These are phyloP conservation scores for Motacilla alba DNA, from an alignment of 2,113 vertebrate species.

Conservation along the genomic window DNA sequence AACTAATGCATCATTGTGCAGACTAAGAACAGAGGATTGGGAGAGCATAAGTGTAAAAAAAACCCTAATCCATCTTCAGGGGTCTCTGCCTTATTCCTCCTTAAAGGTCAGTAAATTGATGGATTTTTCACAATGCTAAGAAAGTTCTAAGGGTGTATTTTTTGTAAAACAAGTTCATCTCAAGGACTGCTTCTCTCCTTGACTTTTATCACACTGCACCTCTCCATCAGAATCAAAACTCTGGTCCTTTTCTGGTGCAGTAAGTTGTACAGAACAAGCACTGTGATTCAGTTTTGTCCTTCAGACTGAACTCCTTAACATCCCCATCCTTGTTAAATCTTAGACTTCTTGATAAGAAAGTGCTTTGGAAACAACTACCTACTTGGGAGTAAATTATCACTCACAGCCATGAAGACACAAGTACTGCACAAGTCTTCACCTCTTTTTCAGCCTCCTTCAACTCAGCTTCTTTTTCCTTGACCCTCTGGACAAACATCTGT, in stretches of 20 bases:
- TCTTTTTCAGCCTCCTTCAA: conserved; percentile 99
- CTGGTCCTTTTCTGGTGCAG: background rate
- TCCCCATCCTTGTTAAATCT: background rate
- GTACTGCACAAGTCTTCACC: conserved; percentile 70
- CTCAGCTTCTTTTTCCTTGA: conserved; percentile 97
- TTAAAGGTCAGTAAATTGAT: background rate
- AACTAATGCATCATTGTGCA: background rate
- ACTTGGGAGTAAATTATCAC: background rate
- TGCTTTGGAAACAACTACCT: background rate
- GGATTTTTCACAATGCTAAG: background rate
- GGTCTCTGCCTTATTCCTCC: background rate
- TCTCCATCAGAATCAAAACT: background rate
- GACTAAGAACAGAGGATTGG: background rate
- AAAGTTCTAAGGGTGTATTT: background rate
- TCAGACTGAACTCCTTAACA: background rate
- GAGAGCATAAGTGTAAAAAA: background rate
- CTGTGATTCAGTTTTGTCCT: background rate
- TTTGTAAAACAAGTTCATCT: background rate
- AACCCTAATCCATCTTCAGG: background rate
- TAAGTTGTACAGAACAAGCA: background rate
- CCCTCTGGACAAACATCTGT: conserved; percentile 98
- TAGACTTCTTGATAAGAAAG: background rate
- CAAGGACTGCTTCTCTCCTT: background rate
- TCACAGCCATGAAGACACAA: background rate
- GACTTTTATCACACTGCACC: background rate